Percentiles rank a stretch among this genome's conserved stretches.
These are phyloP conservation scores for Periparus ater DNA, from an alignment of 2,797 vertebrate genomes.

Conservation along the genomic window DNA sequence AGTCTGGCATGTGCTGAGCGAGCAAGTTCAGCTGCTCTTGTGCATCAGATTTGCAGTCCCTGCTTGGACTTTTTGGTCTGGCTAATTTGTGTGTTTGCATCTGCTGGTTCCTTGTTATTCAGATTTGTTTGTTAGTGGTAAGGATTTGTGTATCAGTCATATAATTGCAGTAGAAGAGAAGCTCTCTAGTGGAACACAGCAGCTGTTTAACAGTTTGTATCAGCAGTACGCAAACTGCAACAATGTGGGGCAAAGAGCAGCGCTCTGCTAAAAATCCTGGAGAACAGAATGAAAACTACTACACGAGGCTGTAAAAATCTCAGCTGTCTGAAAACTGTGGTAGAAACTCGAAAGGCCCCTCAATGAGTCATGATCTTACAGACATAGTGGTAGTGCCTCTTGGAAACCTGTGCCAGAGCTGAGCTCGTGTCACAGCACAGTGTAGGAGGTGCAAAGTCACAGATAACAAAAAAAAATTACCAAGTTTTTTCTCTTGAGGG, in stretches of 20 bases:
- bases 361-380: neutral
- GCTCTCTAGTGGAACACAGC: neutral
- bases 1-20: neutral
- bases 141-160: neutral
- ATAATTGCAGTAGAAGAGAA: neutral
- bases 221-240: neutral
- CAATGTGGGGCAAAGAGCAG: neutral
- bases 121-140: neutral
- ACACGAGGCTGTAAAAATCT: neutral
- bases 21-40: neutral
- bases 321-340: neutral
- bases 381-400: neutral
- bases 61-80: neutral
- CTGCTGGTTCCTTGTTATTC: neutral
- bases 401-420: neutral
- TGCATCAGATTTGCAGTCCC: neutral
- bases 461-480: neutral
- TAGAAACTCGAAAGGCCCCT: neutral
- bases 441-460: neutral
- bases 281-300: neutral
- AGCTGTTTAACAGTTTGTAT: constrained; percentile 11
- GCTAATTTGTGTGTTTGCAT: neutral
- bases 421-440: neutral
- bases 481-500: neutral
- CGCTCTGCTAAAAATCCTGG: neutral